These are phyloP conservation scores for Conger conger DNA, from an alignment of 2,113 vertebrate species.

Conservation along the genomic window DNA sequence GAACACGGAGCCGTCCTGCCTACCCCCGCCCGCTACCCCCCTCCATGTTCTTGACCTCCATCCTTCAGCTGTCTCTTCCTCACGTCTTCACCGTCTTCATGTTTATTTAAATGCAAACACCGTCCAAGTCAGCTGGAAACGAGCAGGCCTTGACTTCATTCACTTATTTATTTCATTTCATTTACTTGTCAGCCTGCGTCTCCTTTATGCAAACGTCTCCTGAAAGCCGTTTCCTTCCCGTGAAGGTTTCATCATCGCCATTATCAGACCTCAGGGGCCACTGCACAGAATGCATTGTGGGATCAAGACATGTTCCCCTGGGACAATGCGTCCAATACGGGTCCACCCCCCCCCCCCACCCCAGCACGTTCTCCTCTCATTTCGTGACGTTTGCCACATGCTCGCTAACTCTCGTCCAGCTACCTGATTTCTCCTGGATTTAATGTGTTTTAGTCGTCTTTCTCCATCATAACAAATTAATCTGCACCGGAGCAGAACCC, in stretches of 20 bases:
- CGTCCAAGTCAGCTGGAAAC: conserved; percentile 8
- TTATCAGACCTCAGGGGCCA: neutral
- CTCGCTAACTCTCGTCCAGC: neutral
- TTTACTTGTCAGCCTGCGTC: neutral
- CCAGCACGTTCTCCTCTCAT: neutral
- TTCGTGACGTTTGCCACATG: neutral
- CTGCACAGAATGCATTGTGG: too few relatives aligned
- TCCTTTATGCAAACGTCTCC: neutral
- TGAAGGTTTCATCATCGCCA: too few relatives aligned
- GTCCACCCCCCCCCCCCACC: neutral
- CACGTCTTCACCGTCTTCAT: conserved; percentile 13
- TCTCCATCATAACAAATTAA: conserved; percentile 8
- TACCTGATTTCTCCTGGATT: neutral
- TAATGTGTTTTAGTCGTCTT: neutral
- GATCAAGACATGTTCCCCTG: neutral
- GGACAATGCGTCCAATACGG: neutral
- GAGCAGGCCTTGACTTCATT: neutral
- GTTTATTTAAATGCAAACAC: conserved; percentile 17
- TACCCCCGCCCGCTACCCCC: neutral
- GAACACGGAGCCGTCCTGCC: neutral
- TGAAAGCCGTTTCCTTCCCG: neutral
- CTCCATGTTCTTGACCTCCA: neutral
- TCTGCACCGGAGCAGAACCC: conserved; percentile 25
- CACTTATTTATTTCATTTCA: neutral
- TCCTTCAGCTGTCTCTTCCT: conserved; percentile 10